phyloP scores from a whole-genome alignment of 2,888 invertebrate genomes.

The Drosophila yooni region DNA sequence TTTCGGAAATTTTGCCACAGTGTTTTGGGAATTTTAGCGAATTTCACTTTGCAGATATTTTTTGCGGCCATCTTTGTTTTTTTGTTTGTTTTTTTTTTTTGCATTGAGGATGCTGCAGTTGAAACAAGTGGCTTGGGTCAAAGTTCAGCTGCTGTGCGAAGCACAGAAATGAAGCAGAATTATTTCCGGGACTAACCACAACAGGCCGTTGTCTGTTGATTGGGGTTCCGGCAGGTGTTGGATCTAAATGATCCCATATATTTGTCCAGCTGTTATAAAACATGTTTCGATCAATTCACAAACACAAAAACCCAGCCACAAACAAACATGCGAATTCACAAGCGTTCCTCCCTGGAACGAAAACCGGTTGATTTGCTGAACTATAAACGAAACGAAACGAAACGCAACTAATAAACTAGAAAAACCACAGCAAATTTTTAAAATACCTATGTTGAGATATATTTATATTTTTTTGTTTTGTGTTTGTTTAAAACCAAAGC shows the following conservation, averaged over 20 bases:
- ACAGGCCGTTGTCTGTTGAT: constrained; percentile 24
- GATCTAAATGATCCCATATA: constrained; percentile 36
- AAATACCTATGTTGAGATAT: not conserved
- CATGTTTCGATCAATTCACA: constrained; percentile 42
- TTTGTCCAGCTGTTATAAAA: constrained; percentile 49
- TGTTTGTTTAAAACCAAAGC: not conserved
- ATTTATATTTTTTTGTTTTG: not conserved
- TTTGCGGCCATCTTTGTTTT: constrained; percentile 9
- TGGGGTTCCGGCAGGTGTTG: constrained; percentile 53
- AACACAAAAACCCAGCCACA: not conserved
- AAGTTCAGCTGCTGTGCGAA: constrained; percentile 32
- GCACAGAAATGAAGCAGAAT: constrained; percentile 24
- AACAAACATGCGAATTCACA: constrained; percentile 25
- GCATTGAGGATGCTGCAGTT: constrained; percentile 5
- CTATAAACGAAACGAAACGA: constrained; percentile 21
- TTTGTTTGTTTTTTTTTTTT: constrained; percentile 8
- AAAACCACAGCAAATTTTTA: constrained; percentile 2
- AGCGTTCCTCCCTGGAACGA: constrained; percentile 25
- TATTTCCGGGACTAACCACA: constrained; percentile 12
- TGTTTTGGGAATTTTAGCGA: constrained; percentile 27
- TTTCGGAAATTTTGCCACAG: constrained; percentile 47
- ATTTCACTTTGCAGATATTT: constrained; percentile 44
- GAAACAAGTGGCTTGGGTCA: constrained; percentile 48
- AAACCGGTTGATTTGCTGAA: constrained; percentile 38
- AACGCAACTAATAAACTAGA: constrained; percentile 4